Evolutionary conservation across 1,140 invertebrate species (phyloP), one percentile per base, ranked within the genome.

Genomic region (Brachionus plicatilis): DNA sequence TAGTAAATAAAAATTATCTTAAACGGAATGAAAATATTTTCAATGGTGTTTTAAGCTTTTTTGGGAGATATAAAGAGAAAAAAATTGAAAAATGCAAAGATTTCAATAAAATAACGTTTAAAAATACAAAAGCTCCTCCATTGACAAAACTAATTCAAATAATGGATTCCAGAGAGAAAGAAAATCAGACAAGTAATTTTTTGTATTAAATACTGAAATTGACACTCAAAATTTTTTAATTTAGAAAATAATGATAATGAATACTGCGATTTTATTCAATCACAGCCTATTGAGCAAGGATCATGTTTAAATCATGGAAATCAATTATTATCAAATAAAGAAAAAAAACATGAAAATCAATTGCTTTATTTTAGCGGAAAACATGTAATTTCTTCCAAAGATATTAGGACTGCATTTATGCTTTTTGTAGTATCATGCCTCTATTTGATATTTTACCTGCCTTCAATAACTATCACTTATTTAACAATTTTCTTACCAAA

Each of bases 391-490:
- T 82, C 79, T 45, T 24, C 79, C 11, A 82, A 82, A 82, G 79
- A 82, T 47, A 82, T 82, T 29, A 53, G 79, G 14, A 82, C 79
- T 17, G 79, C 79, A 43, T 82, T 82, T 27, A 82, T 82, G 79
- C 27, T 82, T 3, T 82, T 82, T 82, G 79, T 82, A 45, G 17
- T 82, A 41, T 82, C 79, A 12, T 82, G 37, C 53, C 37, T 82
- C 12, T 82, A 29, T 27, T 24, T 82, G 20, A 37, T 82, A 12
- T 82, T 82, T 17, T 82, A 82, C 14, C 9, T 65, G 11, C 79
- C 79, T 11, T 82, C 79, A 20, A 82, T 82, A 43, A 82, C 79
- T 6, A 45, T 65, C 41, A 82, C 79, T 24, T 82, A 82, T 65
- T 82, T 82, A n/a, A 65, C 33, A 12, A 60, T 82, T 4, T 82